Conservation (phyloP, 2,888 invertebrate species). For the Phortica okadai region DNA sequence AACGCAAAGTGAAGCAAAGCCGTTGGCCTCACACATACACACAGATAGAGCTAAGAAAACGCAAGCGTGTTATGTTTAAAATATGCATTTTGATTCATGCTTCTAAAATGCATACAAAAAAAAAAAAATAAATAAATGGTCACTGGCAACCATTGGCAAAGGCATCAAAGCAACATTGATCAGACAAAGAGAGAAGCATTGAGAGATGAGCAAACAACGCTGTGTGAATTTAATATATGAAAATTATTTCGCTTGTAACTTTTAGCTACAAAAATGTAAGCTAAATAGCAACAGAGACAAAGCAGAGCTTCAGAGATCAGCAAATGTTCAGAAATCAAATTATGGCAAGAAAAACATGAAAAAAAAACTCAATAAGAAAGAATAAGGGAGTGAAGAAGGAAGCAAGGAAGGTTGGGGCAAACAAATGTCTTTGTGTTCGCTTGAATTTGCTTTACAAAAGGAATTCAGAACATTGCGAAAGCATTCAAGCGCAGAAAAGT, state of each 20-base stretch:
- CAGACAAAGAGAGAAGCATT: not conserved
- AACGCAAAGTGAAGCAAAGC: not conserved
- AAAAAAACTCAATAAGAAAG: not conserved
- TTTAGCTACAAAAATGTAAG: not conserved
- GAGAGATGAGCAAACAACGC: too few species aligned
- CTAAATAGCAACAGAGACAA: not conserved
- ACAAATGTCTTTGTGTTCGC: conserved; percentile 43
- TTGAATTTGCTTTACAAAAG: conserved; percentile 52
- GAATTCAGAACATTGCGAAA: conserved; percentile 12
- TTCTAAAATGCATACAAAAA: not conserved
- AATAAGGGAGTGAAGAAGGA: conserved; percentile 30
- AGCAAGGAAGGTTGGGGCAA: conserved; percentile 25
- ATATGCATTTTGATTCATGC: not conserved
- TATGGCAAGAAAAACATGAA: conserved; percentile 1
- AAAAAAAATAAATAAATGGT: not conserved
- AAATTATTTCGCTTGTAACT: not conserved
- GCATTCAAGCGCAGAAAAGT: conserved; percentile 30
- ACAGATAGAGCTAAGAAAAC: too few species aligned
- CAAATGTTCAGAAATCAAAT: conserved; percentile 15
- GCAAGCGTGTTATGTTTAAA: not conserved
- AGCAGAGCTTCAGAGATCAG: not conserved
- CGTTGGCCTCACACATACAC: not conserved
- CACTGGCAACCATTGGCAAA: not conserved
- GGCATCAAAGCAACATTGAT: not conserved
- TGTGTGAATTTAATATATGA: not conserved